These are phyloP conservation scores for Australoheros scitulus DNA, from an alignment of 2,113 vertebrate genomes.

Conservation along the genomic window DNA sequence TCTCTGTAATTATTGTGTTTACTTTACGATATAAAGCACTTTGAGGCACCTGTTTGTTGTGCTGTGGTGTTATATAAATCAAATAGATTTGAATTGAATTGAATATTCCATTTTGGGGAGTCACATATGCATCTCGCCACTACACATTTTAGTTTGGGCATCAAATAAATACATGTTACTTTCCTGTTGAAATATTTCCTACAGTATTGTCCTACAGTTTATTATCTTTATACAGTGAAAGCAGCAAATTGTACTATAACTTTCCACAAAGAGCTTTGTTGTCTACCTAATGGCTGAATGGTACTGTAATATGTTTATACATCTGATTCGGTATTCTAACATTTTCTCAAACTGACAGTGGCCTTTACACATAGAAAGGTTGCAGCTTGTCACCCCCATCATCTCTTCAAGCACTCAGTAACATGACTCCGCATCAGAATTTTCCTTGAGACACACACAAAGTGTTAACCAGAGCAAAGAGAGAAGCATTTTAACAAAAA, in stretches of 20 bases:
- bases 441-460: slow-evolving; percentile 14
- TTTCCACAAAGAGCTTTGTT: neutral
- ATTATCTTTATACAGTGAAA: neutral
- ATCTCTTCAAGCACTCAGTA: neutral
- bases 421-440: slow-evolving; percentile 17
- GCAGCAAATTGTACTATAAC: neutral
- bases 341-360: neutral
- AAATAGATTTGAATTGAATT: too few relatives aligned
- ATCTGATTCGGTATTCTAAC: neutral
- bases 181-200: neutral
- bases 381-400: neutral
- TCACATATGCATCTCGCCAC: too few relatives aligned
- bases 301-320: neutral
- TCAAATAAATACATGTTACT: too few relatives aligned
- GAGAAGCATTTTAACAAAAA: slow-evolving; percentile 6
- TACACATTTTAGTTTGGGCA: too few relatives aligned
- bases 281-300: too few relatives aligned
- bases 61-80: too few relatives aligned
- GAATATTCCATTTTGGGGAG: too few relatives aligned
- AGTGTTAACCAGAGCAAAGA: slow-evolving; percentile 37
- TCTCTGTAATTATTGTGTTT: too few relatives aligned
- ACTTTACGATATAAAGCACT: too few relatives aligned
- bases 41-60: too few relatives aligned
- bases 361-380: neutral
- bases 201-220: neutral